Percentiles rank a stretch among this genome's conserved stretches.
These are phyloP conservation scores for Mimas tiliae DNA, from an alignment of 2,888 invertebrate genomes.

Conservation along the genomic window DNA sequence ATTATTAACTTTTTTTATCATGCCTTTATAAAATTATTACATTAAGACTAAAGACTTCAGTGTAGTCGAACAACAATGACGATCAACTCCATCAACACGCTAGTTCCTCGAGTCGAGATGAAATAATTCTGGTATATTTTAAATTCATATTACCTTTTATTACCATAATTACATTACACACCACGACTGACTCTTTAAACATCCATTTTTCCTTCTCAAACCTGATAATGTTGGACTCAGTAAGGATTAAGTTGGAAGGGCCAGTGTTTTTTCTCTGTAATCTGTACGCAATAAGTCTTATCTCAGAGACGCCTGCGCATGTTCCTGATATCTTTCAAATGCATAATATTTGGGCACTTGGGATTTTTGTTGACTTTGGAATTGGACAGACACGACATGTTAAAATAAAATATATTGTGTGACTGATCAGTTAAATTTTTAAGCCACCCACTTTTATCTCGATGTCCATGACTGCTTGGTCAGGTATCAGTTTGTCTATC, in stretches of 20 bases:
- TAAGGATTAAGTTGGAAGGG: conserved; percentile 61
- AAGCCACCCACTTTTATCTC: too few relatives aligned
- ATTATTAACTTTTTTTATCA: too few relatives aligned
- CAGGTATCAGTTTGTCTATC: too few relatives aligned
- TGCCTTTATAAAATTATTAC: too few relatives aligned
- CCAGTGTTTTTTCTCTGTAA: conserved; percentile 54
- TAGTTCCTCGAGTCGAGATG: too few relatives aligned
- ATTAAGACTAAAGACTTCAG: too few relatives aligned
- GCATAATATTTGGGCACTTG: conserved; percentile 70
- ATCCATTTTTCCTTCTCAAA: conserved; percentile 6
- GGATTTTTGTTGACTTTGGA: conserved; percentile 35
- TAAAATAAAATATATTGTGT: neutral
- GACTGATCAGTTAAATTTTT: neutral
- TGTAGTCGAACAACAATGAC: too few relatives aligned
- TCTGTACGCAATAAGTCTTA: conserved; percentile 56
- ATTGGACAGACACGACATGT: conserved; percentile 37
- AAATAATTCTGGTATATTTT: neutral
- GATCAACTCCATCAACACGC: too few relatives aligned
- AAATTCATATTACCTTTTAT: neutral
- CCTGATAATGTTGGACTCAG: conserved; percentile 35
- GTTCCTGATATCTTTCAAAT: conserved; percentile 56
- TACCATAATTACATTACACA: conserved; percentile 2
- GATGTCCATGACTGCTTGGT: too few relatives aligned
- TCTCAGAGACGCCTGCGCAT: conserved; percentile 53
- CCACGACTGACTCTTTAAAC: neutral